Conservation (phyloP, 2,888 invertebrate genomes). For the Ceriagrion tenellum region DNA sequence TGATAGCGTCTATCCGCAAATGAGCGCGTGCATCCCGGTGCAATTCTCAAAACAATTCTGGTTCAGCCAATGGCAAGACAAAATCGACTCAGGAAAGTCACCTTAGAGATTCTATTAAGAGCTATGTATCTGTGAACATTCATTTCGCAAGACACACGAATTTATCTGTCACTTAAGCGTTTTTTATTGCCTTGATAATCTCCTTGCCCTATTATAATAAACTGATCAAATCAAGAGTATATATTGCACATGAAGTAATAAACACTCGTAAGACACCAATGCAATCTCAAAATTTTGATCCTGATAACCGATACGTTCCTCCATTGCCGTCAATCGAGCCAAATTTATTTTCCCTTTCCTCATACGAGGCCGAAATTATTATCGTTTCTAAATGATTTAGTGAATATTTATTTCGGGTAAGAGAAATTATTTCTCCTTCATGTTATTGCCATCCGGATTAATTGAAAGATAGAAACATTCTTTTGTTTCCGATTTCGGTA, state of each 20-base stretch:
- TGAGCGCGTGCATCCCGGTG: neutral
- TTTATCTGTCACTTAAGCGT: neutral
- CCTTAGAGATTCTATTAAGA: neutral
- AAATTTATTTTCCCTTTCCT: too few relatives aligned
- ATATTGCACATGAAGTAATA: neutral
- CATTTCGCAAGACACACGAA: neutral
- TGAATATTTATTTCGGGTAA: too few relatives aligned
- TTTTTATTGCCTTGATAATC: neutral
- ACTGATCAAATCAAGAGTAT: neutral
- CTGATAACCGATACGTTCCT: neutral
- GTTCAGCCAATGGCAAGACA: neutral
- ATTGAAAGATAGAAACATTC: too few relatives aligned
- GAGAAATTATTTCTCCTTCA: too few relatives aligned
- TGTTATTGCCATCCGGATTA: too few relatives aligned
- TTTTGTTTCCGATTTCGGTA: too few relatives aligned
- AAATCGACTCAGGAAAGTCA: neutral
- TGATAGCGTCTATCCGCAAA: neutral
- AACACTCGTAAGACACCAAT: neutral
- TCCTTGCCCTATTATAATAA: neutral
- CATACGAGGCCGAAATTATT: too few relatives aligned
- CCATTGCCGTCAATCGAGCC: too few relatives aligned
- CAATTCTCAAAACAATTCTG: neutral
- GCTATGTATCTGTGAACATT: neutral
- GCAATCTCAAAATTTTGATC: neutral
- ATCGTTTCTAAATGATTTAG: too few relatives aligned